Base-by-base conservation (phyloP, 1,140 invertebrate genomes). In the Vanessa tameamea region DNA sequence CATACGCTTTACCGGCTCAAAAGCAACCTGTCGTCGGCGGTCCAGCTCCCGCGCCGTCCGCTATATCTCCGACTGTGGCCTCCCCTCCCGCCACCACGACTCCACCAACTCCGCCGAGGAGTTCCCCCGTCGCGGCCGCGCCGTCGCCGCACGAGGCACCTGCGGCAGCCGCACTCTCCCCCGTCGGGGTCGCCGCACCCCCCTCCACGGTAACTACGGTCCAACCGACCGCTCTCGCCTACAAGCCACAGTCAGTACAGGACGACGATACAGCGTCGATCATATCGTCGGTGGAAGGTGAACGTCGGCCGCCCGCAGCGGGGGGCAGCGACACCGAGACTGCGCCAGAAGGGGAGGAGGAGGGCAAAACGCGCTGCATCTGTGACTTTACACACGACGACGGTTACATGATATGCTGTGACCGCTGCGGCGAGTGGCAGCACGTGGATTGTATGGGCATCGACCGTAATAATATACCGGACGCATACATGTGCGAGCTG, bases 391-490 rank as follows among this genome's bases (percentile, higher is more conserved):
- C 97, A 48, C 98, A 99, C 89, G 98, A 99, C 89, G 98, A 99
- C 93, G 98, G 98, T 8, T 99, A 99, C 86, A 99, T 99, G 98
- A 99, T 99, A 69, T 98, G 98, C 91, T 99, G 98, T 93, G 98
- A 99, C 96, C 94, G 95, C 93, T 97, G 94, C 78, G 96, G 96
- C 65, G 97, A 98, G 31, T 99, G 98, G 98, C 98, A 99, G 89
- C 98, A 99, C 90, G 98, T 99, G 3, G 98, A 98, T 83, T 99
- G 98, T 87, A 98, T 99, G 96, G 97, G 97, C 23, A 96, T 98
- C 61, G 97, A 98, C 81, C 94, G 97, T 47, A 95, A 96, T 69
- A 97, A 98, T 87, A 98, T 99, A 83, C 98, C 98, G 11, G 98
- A 99, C 53, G 96, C 97, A 67, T 99, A 99, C 87, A 95, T 96